These are phyloP conservation scores for Ricordea florida DNA, from an alignment of 92 coral and sea anemone species.

Conservation along the genomic window DNA sequence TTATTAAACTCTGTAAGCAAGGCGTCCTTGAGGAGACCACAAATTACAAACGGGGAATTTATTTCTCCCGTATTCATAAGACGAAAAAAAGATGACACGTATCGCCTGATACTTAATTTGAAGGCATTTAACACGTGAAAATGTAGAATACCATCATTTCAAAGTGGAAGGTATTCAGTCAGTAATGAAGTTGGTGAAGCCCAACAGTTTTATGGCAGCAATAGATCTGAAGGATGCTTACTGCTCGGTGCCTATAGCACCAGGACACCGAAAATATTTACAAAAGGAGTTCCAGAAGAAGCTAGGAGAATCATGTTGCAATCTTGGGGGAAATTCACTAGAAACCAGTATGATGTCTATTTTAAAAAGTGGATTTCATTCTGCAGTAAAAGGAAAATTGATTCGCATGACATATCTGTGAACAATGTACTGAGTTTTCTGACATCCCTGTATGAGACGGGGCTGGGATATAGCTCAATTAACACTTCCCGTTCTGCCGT, in stretches of 20 bases:
- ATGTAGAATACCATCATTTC: slow-evolving; percentile 33
- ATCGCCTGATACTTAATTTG: slow-evolving; percentile 49
- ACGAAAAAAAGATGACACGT: slow-evolving; percentile 53
- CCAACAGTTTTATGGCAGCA: no score
- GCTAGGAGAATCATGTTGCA: background rate
- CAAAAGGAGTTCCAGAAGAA: slow-evolving; percentile 45
- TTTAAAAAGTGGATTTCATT: slow-evolving; percentile 20
- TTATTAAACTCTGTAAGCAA: no score
- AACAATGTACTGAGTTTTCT: background rate
- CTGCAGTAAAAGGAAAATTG: slow-evolving; percentile 11
- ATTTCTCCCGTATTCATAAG: slow-evolving; percentile 28
- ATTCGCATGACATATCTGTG: slow-evolving; percentile 26
- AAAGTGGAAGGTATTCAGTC: slow-evolving; percentile 9
- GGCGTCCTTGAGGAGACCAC: no score
- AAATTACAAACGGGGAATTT: slow-evolving; percentile 20
- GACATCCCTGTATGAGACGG: background rate
- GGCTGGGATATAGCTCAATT: background rate
- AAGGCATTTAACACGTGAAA: slow-evolving; percentile 32
- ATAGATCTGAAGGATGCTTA: no score
- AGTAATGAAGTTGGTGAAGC: no score
- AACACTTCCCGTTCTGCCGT: slow-evolving; percentile 19
- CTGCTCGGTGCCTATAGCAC: no score
- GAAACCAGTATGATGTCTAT: background rate
- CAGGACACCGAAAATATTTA: no score
- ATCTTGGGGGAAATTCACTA: slow-evolving; percentile 27